Base-by-base conservation (phyloP, 2,113 vertebrate species). In the Pipa parva region DNA sequence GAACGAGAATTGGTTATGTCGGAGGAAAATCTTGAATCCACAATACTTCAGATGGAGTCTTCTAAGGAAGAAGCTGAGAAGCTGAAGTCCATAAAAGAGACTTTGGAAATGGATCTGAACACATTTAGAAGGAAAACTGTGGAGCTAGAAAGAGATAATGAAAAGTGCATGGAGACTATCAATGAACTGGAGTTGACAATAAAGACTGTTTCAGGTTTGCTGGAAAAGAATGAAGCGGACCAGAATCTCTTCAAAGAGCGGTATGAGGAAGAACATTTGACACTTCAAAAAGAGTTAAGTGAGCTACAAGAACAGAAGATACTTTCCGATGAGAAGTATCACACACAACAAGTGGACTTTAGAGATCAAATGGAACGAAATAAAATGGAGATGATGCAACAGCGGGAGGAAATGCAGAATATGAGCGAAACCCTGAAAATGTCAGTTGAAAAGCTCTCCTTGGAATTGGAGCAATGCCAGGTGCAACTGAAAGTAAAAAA, bases 61-160 rank as follows among this genome's bases (percentile, higher is more conserved):
- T 74, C 81, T 33, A 92, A 92, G 81, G 88, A 81, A 46, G 92
- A 95, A 26, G 70, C 81, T 11, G 93, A 95, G 71, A 70, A 48
- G 28, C 77, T 91, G 29, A 80, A 81, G 17, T 58, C 74, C 20
- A 86, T 88, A 63, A 87, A 83, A 54, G 61, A 76, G 3, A 12
- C 1, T 1, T 37, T 27, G 9, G 4, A 29, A 42, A 55, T 61
- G 1, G 71, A 80, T 24, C 63, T 91, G 25, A 74, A 77, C 48
- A 28, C 3, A 3, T 73, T 92, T 24, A 79, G 71, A 63, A 82
- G 79, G 2, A 86, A 93, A 63, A 91, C 91, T 63, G 78, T 84
- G 9, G 46, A 26, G 65, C 78, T 93, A 73, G 76, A 81, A 72
- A 78, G 77, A 59, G 73, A 83, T 17, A 64, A 87, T 21, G 71